A percentile compares a stretch with the other conserved stretches of the same genome.
phyloP scores from a whole-genome alignment of 2,888 invertebrate species.

The Tryphoninae sp. region DNA sequence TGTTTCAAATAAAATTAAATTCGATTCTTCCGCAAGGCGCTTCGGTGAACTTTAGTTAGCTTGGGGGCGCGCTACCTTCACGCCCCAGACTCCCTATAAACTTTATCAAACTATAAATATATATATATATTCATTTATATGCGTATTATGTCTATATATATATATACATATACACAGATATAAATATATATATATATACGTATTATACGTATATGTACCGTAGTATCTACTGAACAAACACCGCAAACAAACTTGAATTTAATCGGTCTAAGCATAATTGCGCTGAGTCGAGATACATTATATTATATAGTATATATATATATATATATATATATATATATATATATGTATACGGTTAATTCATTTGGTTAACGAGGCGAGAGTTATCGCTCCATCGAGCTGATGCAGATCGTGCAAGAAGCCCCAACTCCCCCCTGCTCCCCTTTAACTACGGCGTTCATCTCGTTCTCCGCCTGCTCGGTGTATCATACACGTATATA shows the following conservation, averaged over 20 bases:
- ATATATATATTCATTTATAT: not conserved
- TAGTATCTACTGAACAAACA: constrained; percentile 36
- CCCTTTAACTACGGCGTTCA: not conserved
- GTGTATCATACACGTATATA: too few species aligned
- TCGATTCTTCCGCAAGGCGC: constrained; percentile 29
- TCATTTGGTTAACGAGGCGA: constrained; percentile 55
- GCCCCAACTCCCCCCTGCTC: not conserved
- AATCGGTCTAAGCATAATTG: constrained; percentile 56
- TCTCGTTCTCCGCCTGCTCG: not conserved
- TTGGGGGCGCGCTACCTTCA: not conserved
- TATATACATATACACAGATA: not conserved
- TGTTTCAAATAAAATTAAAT: constrained; percentile 36
- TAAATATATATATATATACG: constrained; percentile 6
- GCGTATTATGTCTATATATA: not conserved
- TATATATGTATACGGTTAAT: constrained; percentile 24
- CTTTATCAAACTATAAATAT: constrained; percentile 25
- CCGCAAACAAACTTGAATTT: constrained; percentile 52
- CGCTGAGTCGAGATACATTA: constrained; percentile 23
- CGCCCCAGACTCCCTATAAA: constrained; percentile 30
- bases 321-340: not conserved
- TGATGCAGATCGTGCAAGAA: constrained; percentile 41
- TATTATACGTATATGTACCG: constrained; percentile 1
- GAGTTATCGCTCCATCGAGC: constrained; percentile 60
- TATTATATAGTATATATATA: constrained; percentile 7
- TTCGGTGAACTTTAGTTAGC: constrained; percentile 22